phyloP scores from a whole-genome alignment of 2,888 invertebrate species.

The Brachyptera risi region DNA sequence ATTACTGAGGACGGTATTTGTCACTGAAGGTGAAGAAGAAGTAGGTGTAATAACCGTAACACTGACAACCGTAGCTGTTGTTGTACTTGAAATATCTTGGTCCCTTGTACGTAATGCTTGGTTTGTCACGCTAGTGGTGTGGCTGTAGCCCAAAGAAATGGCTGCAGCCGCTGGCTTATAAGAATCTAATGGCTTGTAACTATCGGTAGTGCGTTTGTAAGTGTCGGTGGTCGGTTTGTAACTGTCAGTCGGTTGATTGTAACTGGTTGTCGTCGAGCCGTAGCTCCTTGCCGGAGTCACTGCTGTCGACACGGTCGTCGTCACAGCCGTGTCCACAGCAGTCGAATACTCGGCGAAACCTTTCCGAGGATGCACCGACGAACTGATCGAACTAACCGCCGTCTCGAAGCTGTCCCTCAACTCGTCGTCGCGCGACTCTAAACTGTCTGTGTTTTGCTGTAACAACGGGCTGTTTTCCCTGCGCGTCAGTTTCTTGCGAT shows the following conservation, averaged over 20 bases:
- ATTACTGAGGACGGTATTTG: conserved; percentile 20
- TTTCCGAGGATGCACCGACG: conserved; percentile 44
- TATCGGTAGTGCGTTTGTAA: not conserved
- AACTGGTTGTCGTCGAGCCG: not conserved
- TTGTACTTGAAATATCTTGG: conserved; percentile 25
- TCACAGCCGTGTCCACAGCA: conserved; percentile 37
- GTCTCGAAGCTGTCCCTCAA: conserved; percentile 54
- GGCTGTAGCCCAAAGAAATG: not conserved
- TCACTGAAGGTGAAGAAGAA: conserved; percentile 26
- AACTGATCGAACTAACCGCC: conserved; percentile 48
- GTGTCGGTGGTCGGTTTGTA: conserved; percentile 3
- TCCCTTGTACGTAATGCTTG: conserved; percentile 4
- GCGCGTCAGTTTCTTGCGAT: conserved; percentile 39
- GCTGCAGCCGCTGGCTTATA: not conserved
- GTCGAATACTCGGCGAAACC: conserved; percentile 34
- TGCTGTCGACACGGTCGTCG: conserved; percentile 9
- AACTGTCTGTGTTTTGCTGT: conserved; percentile 51
- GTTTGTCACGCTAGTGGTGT: conserved; percentile 9
- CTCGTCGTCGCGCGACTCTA: conserved; percentile 54
- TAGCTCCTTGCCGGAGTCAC: conserved; percentile 8
- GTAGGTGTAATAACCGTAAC: conserved; percentile 25
- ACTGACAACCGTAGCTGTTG: conserved; percentile 39
- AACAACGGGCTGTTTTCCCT: conserved; percentile 43
- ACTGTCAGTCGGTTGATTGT: conserved; percentile 7
- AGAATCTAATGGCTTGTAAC: conserved; percentile 9